phyloP scores from a whole-genome alignment of 2,113 vertebrate genomes.

The Varanus salvator region DNA sequence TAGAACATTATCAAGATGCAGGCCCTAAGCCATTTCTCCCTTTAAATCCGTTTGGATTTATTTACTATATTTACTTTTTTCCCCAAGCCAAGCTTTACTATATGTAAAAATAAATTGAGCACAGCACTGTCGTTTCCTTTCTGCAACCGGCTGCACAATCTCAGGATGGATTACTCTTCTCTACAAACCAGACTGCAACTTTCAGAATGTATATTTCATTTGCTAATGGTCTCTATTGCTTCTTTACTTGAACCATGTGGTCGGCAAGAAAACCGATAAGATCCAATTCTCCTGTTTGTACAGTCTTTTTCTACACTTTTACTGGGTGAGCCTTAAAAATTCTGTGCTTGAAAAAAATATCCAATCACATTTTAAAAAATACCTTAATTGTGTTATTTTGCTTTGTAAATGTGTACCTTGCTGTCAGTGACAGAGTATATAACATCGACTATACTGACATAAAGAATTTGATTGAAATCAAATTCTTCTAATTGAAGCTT shows the following conservation, averaged over 20 bases:
- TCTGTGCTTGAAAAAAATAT: conserved; percentile 15
- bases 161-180: conserved; percentile 7
- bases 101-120: conserved; percentile 39
- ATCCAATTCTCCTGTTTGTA: not conserved
- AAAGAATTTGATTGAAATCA: conserved; percentile 64
- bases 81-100: conserved; percentile 39
- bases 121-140: conserved; percentile 33
- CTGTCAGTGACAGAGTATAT: conserved; percentile 61
- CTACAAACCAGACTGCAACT: conserved; percentile 24
- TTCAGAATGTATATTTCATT: conserved; percentile 50
- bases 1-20: conserved; percentile 16
- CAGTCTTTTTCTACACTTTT: not conserved
- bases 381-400: conserved; percentile 33
- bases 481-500: conserved; percentile 69
- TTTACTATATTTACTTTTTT: conserved; percentile 16
- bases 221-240: conserved; percentile 56
- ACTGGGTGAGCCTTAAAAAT: conserved; percentile 21
- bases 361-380: conserved; percentile 33
- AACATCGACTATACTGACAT: conserved; percentile 21
- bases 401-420: conserved; percentile 46
- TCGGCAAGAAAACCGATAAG: conserved; percentile 32
- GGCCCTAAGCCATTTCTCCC: conserved; percentile 19
- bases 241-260: conserved; percentile 68
- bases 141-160: not conserved
- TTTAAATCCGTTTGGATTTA: conserved; percentile 43